These are phyloP conservation scores for Butorides virescens DNA, from an alignment of 2,113 vertebrate species.

Conservation along the genomic window DNA sequence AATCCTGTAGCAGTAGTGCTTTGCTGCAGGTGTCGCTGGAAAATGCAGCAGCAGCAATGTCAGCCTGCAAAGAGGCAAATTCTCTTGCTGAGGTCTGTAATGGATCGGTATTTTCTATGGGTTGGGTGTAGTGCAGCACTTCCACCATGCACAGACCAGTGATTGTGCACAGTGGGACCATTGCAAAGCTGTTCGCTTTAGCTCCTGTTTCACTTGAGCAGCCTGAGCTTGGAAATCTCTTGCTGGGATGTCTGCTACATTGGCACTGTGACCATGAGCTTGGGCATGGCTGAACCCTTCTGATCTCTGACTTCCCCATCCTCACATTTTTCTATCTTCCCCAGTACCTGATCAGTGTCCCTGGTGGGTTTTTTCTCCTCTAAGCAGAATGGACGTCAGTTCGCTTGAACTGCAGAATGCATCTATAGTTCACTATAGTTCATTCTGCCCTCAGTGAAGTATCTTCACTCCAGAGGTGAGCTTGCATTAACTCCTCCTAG, in stretches of 20 bases:
- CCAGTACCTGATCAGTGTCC: neutral
- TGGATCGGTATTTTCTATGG: neutral
- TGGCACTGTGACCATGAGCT: neutral
- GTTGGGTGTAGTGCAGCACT: neutral
- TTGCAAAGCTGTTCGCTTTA: neutral
- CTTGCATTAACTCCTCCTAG: neutral
- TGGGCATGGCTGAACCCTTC: neutral
- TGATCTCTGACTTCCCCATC: neutral
- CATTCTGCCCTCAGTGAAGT: neutral
- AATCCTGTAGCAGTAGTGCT: neutral
- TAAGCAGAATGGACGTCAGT: neutral
- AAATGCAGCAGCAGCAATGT: neutral
- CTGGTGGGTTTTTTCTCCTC: neutral
- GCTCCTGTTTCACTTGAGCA: neutral
- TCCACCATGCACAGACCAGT: neutral
- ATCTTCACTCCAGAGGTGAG: neutral
- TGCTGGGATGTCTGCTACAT: neutral
- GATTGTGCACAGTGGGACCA: no score
- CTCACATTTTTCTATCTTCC: neutral
- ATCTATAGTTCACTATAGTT: fast-evolving
- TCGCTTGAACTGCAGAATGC: neutral
- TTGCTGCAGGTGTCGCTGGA: neutral
- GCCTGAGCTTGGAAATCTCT: neutral
- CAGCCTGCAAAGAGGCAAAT: neutral
- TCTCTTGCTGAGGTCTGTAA: neutral